These are phyloP conservation scores for Pseudonaja textilis DNA, from an alignment of 2,113 vertebrate species.

Conservation along the genomic window DNA sequence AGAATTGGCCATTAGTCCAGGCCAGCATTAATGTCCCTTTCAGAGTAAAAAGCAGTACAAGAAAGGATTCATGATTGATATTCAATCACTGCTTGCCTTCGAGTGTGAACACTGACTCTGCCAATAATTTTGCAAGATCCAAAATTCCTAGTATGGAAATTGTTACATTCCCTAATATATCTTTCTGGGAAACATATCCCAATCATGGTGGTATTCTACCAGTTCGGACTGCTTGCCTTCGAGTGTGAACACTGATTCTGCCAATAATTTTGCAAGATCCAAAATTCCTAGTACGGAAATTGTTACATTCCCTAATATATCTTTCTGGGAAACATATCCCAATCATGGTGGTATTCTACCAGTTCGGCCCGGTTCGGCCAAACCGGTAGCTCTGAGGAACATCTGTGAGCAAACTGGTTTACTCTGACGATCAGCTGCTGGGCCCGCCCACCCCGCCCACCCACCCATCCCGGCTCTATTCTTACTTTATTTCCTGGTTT, in stretches of 20 bases:
- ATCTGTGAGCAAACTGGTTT: too few species aligned
- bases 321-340: background rate
- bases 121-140: background rate
- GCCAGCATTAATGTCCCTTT: background rate
- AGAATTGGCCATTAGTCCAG: background rate
- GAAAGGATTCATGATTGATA: background rate
- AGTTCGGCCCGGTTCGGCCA: too few species aligned
- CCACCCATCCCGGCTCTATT: too few species aligned
- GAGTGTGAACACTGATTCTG: background rate
- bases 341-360: too few species aligned
- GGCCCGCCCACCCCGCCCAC: too few species aligned
- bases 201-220: too few species aligned
- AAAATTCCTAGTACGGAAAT: background rate
- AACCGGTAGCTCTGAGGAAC: too few species aligned
- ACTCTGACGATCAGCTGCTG: too few species aligned
- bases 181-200: background rate
- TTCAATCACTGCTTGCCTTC: background rate
- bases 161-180: background rate
- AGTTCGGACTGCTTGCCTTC: background rate
- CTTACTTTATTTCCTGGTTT: too few species aligned
- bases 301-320: background rate
- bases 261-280: background rate
- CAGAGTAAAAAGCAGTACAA: background rate
- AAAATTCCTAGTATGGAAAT: background rate
- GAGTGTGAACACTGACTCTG: background rate